A percentile compares a stretch with the other conserved stretches of the same genome.
phyloP scores from a whole-genome alignment of 2,113 vertebrate genomes.

The Protobothrops mucrosquamatus region DNA sequence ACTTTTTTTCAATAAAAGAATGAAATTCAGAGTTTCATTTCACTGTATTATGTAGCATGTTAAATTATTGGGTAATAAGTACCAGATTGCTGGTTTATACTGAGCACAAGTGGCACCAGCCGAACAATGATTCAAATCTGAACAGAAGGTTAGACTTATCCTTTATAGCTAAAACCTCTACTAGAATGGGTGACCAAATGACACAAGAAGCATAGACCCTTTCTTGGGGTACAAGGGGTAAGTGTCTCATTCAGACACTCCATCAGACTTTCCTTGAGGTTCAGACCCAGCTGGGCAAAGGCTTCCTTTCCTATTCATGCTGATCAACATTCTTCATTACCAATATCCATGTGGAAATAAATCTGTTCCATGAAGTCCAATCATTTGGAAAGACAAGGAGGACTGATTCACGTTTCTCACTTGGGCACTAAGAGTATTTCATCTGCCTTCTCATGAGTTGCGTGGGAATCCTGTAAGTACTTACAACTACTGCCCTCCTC shows the following conservation, averaged over 20 bases:
- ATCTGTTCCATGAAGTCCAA: not conserved
- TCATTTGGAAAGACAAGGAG: not conserved
- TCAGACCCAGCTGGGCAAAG: not conserved
- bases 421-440: not conserved
- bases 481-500: too few species aligned
- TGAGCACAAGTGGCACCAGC: not conserved
- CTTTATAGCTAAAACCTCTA: not conserved
- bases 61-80: not conserved
- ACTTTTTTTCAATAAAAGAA: not conserved
- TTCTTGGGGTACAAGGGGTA: not conserved
- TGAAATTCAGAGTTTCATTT: not conserved
- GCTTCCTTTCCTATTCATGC: not conserved
- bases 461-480: too few species aligned
- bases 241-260: not conserved
- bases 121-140: not conserved
- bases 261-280: not conserved
- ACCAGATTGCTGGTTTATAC: not conserved
- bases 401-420: not conserved
- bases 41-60: not conserved
- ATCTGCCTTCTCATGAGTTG: too few species aligned
- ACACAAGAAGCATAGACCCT: not conserved
- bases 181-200: not conserved
- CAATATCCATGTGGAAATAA: not conserved
- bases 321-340: not conserved
- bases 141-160: not conserved